phyloP scores from a whole-genome alignment of 2,113 vertebrate species.

The Mus pahari region DNA sequence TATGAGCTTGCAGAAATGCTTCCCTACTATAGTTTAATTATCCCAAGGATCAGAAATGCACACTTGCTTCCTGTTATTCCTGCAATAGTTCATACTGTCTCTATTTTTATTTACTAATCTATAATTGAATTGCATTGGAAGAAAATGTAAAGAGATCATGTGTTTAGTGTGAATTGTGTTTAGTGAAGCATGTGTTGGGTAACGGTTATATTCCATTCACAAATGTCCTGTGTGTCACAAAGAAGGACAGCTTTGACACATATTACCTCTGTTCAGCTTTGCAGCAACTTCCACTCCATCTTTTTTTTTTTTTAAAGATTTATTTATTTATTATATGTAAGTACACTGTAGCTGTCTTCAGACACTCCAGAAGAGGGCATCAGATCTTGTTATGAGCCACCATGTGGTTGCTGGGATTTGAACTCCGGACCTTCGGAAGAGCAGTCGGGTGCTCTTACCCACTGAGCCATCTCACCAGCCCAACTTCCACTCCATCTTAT shows the following conservation, averaged over 20 bases:
- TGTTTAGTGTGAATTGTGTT: neutral
- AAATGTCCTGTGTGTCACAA: neutral
- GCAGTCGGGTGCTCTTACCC: too few species aligned
- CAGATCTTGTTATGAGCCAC: too few species aligned
- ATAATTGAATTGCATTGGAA: constrained; percentile 23
- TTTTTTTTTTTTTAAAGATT: too few species aligned
- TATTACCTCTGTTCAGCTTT: constrained; percentile 19
- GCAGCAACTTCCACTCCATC: neutral
- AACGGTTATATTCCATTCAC: neutral
- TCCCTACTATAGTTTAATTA: neutral
- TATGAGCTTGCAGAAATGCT: neutral
- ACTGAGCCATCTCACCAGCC: too few species aligned
- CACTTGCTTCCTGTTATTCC: neutral
- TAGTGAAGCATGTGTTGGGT: neutral
- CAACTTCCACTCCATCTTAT: neutral
- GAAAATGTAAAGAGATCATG: neutral
- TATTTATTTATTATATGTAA: too few species aligned
- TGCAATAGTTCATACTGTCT: neutral
- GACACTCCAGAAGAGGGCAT: too few species aligned
- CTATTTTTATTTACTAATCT: neutral
- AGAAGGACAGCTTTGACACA: neutral
- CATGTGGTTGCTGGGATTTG: too few species aligned
- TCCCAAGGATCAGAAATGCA: neutral
- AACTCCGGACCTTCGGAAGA: too few species aligned
- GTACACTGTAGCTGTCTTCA: too few species aligned